Evolutionary conservation across 2,888 invertebrate genomes (phyloP).

Genomic region (Eristalinus aeneus): DNA sequence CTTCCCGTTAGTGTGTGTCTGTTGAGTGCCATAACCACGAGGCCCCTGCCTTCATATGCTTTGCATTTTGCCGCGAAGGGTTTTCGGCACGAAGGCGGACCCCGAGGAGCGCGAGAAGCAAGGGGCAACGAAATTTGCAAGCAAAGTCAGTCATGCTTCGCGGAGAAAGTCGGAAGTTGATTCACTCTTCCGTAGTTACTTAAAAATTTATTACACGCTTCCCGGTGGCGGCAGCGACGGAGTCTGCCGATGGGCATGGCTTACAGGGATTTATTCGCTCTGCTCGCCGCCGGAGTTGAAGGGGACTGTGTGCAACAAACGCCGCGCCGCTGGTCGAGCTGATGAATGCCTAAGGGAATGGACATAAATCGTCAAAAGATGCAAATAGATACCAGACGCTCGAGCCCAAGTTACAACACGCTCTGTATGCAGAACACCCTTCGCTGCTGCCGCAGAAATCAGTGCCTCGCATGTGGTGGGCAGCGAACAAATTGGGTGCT

Average conservation of each 20-base stretch:
- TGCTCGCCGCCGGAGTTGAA: background rate
- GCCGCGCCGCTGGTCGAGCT: constrained; percentile 10
- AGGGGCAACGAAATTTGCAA: no score
- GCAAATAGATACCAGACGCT: constrained; percentile 31
- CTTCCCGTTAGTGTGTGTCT: background rate
- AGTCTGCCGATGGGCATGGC: background rate
- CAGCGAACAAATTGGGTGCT: constrained; percentile 34
- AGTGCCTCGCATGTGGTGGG: background rate
- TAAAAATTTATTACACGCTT: constrained; percentile 65
- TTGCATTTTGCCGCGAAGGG: constrained; percentile 43
- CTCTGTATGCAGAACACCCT: constrained; percentile 6
- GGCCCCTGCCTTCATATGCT: constrained; percentile 26
- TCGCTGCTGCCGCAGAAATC: background rate
- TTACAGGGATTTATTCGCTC: constrained; percentile 44
- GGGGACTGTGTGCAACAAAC: constrained; percentile 15
- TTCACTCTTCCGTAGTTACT: constrained; percentile 70
- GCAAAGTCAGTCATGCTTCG: constrained; percentile 69
- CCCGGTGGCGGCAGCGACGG: background rate
- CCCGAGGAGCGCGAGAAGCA: background rate
- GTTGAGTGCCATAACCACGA: background rate
- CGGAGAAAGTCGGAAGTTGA: constrained; percentile 72
- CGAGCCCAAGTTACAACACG: constrained; percentile 36
- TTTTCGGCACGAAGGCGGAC: background rate
- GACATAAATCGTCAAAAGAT: constrained; percentile 56
- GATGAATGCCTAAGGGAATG: constrained; percentile 50